These are phyloP conservation scores for Steinernema khuongi DNA, from an alignment of 1,140 invertebrate genomes.

Conservation along the genomic window DNA sequence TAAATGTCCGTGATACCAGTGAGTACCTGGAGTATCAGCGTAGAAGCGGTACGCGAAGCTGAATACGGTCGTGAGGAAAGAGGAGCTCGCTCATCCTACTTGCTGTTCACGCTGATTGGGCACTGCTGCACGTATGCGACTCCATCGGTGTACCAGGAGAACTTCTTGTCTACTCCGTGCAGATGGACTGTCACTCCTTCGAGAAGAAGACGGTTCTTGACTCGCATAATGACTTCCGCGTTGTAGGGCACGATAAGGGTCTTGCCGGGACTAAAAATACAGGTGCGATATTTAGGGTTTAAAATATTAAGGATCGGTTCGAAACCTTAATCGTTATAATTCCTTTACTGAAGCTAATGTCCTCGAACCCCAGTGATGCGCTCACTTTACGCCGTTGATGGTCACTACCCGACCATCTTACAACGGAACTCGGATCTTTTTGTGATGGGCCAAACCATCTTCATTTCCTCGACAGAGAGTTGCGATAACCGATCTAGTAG, in stretches of 20 bases:
- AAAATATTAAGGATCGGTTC: too few species aligned
- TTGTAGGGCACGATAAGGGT: constrained; percentile 51
- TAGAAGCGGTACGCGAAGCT: constrained; percentile 54
- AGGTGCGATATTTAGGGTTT: background rate
- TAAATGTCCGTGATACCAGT: constrained; percentile 53
- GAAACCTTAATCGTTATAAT: constrained; percentile 10
- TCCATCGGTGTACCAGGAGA: constrained; percentile 50
- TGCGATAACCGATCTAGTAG: too few species aligned
- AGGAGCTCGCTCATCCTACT: constrained; percentile 24
- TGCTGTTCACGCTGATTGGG: constrained; percentile 36
- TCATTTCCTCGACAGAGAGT: too few species aligned
- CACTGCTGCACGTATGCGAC: constrained; percentile 47
- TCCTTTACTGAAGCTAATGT: too few species aligned
- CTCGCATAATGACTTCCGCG: constrained; percentile 47
- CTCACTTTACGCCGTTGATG: too few species aligned
- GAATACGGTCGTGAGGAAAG: constrained; percentile 4
- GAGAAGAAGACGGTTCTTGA: constrained; percentile 43
- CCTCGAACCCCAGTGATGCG: background rate
- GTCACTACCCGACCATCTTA: too few species aligned
- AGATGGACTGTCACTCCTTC: constrained; percentile 54
- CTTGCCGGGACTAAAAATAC: constrained; percentile 42
- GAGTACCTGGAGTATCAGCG: constrained; percentile 56
- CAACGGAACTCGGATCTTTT: too few species aligned
- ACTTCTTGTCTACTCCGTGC: constrained; percentile 52
- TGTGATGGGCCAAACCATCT: too few species aligned